A percentile compares a stretch with the other conserved stretches of the same genome.
These are phyloP conservation scores for Sebastes itinus DNA, from an alignment of 2,797 vertebrate species.

Conservation along the genomic window DNA sequence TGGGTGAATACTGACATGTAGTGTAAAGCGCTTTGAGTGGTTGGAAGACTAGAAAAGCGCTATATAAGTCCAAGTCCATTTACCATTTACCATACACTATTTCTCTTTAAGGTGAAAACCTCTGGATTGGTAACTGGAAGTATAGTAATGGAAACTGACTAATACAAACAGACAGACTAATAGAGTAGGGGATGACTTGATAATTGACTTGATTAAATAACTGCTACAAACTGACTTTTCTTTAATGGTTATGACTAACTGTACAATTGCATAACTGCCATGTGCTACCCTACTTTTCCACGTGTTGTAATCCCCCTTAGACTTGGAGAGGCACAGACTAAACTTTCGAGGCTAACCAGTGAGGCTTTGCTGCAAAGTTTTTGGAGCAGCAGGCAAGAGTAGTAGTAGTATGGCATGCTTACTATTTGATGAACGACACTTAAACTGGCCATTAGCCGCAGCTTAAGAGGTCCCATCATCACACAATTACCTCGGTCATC, in stretches of 20 bases:
- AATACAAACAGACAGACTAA: background rate
- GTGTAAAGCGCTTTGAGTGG: no score
- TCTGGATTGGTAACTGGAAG: background rate
- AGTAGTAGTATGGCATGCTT: background rate
- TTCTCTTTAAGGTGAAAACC: background rate
- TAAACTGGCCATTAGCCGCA: conserved; percentile 61
- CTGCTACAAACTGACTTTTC: background rate
- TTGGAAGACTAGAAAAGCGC: no score
- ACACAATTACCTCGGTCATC: conserved; percentile 32
- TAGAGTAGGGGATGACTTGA: background rate
- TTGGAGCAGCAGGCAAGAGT: conserved; percentile 17
- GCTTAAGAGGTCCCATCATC: conserved; percentile 38
- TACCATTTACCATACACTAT: no score
- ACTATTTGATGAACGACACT: conserved; percentile 55
- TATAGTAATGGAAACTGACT: background rate
- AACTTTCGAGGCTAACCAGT: background rate
- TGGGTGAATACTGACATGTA: no score
- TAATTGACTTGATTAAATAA: background rate
- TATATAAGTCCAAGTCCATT: no score
- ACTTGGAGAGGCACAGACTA: background rate
- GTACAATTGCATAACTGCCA: background rate
- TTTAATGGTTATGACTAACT: background rate
- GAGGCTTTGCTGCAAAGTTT: background rate
- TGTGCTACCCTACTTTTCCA: background rate
- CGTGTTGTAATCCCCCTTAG: background rate